Conservation (phyloP, 2,113 vertebrate species). For the Thoracochromis brauschi region DNA sequence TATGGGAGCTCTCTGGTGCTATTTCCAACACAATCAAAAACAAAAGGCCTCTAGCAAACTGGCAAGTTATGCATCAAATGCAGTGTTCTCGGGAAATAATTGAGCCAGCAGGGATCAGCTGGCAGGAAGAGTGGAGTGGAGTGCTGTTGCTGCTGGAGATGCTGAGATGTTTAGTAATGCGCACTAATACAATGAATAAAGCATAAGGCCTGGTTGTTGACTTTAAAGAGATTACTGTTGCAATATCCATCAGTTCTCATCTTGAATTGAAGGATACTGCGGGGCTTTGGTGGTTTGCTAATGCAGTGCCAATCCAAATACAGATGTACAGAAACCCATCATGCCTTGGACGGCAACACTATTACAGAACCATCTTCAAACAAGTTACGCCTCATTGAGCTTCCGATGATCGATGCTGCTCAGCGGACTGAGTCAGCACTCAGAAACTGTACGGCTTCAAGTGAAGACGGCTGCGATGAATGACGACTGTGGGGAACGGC, state of each 20-base stretch:
- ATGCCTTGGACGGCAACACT: background rate
- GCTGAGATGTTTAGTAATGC: slow-evolving; percentile 7
- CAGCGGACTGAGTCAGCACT: background rate
- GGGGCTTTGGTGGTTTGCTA: background rate
- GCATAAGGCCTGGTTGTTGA: background rate
- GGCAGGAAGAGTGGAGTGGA: background rate
- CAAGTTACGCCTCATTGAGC: background rate
- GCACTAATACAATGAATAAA: background rate
- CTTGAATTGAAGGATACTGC: background rate
- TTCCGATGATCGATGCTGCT: background rate
- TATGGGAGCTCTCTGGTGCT: background rate
- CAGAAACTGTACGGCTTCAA: background rate
- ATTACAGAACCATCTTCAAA: background rate
- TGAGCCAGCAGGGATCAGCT: slow-evolving; percentile 43
- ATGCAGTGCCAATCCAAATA: background rate
- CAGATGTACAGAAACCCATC: background rate
- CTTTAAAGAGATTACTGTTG: background rate
- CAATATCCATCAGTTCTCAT: background rate
- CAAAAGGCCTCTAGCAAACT: slow-evolving; percentile 5
- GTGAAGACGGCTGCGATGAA: background rate
- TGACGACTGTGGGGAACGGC: background rate
- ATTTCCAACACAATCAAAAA: slow-evolving; percentile 22
- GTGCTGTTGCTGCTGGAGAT: background rate
- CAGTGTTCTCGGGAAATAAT: slow-evolving; percentile 31
- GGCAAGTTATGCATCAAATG: slow-evolving; percentile 33